phyloP scores from a whole-genome alignment of 2,113 vertebrate genomes.

The Nymphicus hollandicus region DNA sequence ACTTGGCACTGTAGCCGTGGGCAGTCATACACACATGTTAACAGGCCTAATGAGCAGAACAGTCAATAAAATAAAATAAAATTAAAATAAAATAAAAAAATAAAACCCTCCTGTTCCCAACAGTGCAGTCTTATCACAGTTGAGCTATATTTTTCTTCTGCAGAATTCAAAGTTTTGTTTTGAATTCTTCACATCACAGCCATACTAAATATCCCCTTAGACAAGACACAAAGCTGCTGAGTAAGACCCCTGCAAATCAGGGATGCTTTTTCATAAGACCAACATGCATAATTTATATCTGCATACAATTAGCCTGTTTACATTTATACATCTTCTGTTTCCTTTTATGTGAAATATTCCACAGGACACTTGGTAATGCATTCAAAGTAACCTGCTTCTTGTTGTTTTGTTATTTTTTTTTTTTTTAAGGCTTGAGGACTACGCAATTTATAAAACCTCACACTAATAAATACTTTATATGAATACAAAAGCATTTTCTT shows the following conservation, averaged over 20 bases:
- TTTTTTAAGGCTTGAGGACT: constrained; percentile 60
- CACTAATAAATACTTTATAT: constrained; percentile 80
- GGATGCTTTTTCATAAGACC: constrained; percentile 79
- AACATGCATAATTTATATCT: constrained; percentile 86
- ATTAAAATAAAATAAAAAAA: constrained; percentile 10
- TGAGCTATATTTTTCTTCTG: constrained; percentile 68
- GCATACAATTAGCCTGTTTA: constrained; percentile 87
- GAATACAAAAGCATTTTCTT: constrained; percentile 67
- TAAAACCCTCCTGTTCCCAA: constrained; percentile 7
- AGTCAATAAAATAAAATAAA: constrained; percentile 32
- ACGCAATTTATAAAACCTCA: constrained; percentile 79
- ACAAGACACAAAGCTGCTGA: constrained; percentile 81
- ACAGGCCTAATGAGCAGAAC: constrained; percentile 51
- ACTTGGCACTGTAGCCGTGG: constrained; percentile 18
- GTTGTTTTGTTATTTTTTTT: not conserved
- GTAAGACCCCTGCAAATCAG: constrained; percentile 82
- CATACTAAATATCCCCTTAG: constrained; percentile 82
- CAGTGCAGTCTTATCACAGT: constrained; percentile 43
- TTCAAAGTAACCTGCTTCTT: constrained; percentile 68
- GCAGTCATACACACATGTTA: not conserved
- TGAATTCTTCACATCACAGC: constrained; percentile 83
- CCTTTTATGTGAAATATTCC: constrained; percentile 80
- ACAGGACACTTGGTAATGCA: constrained; percentile 75
- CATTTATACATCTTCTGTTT: constrained; percentile 79
- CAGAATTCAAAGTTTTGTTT: constrained; percentile 78